These are phyloP conservation scores for Nomada goodeniana DNA, from an alignment of 2,888 invertebrate species.

Conservation along the genomic window DNA sequence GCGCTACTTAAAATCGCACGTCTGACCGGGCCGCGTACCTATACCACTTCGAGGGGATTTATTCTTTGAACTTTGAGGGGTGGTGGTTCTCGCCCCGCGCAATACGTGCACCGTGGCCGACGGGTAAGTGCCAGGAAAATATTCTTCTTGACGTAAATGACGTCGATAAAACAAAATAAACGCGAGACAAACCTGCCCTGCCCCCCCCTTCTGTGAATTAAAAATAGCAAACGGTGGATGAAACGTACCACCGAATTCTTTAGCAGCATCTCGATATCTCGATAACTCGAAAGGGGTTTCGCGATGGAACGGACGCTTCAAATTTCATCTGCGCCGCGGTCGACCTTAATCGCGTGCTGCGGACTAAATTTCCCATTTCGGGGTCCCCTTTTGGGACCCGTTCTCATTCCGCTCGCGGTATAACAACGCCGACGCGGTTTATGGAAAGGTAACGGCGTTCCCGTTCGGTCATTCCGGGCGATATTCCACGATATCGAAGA, in stretches of 20 bases:
- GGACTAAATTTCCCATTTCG: slow-evolving; percentile 73
- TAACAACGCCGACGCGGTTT: slow-evolving; percentile 49
- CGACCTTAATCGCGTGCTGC: slow-evolving; percentile 68
- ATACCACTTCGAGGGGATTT: too few relatives aligned
- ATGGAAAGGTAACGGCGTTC: slow-evolving; percentile 28
- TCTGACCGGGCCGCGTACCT: too few relatives aligned
- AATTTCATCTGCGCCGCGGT: slow-evolving; percentile 65
- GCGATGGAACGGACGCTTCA: slow-evolving; percentile 55
- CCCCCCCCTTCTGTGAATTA: too few relatives aligned
- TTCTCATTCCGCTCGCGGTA: slow-evolving; percentile 54
- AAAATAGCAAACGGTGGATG: too few relatives aligned
- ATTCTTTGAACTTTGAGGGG: too few relatives aligned
- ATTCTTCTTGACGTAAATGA: too few relatives aligned
- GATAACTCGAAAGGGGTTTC: slow-evolving; percentile 54
- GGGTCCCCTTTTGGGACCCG: slow-evolving; percentile 59
- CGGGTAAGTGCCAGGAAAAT: too few relatives aligned
- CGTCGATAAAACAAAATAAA: too few relatives aligned
- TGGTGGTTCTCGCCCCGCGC: too few relatives aligned
- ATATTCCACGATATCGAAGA: slow-evolving; percentile 16
- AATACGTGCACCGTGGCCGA: too few relatives aligned
- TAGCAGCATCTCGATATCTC: not conserved
- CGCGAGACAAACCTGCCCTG: too few relatives aligned
- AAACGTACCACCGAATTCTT: not conserved
- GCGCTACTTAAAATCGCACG: too few relatives aligned
- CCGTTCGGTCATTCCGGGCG: slow-evolving; percentile 26